Base-by-base conservation (phyloP, 2,113 vertebrate genomes). In the Psilopsiagon aurifrons region DNA sequence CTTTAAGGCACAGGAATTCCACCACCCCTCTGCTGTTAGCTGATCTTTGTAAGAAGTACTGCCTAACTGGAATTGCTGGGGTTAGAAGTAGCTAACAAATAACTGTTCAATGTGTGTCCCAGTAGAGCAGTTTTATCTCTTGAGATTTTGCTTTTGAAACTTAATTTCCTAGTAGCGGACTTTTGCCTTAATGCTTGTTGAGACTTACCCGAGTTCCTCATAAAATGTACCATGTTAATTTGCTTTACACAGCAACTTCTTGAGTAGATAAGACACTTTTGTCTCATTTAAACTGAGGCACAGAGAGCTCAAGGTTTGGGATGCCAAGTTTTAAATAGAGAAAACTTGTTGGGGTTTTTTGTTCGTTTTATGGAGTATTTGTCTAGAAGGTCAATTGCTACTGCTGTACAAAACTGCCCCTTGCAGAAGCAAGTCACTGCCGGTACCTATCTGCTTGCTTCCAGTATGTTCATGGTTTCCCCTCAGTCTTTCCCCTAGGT, bases 111-210 rank as follows among this genome's bases (percentile, higher is more conserved):
- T 20, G 7, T 78, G 23, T 68, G 41, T 52, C 63, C 41, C 57
- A 51, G 31, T 35, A 39, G 47, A 82, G 6, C 18, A 4, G 86
- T 87, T 90, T 79, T 87, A 43, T 63, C 37, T 73, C 59, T 82
- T 94, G 57, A 85, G 44, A 73, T 82, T 89, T 87, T 92, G 27
- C n/a, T 87, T 89, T 79, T 76, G 20, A 83, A 85, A 62, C 52
- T 85, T 80, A 71, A 87, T 94, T 95, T 92, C 59, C 46, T 79
- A 49, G 49, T 63, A 37, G 35, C 35, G 62, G 90, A 54, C 67
- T 96, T 74, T 57, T 79, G 52, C 74, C 11, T 83, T 83, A 57
- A 24, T 47, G 28, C 35, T 89, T 41, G 35, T 66, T 10, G 0
- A 33, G 86, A 47, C 20, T 67, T 82, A 37, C 4, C 64, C 13